Conservation (phyloP, 2,888 invertebrate species). For the Drosophila prostipennis region DNA sequence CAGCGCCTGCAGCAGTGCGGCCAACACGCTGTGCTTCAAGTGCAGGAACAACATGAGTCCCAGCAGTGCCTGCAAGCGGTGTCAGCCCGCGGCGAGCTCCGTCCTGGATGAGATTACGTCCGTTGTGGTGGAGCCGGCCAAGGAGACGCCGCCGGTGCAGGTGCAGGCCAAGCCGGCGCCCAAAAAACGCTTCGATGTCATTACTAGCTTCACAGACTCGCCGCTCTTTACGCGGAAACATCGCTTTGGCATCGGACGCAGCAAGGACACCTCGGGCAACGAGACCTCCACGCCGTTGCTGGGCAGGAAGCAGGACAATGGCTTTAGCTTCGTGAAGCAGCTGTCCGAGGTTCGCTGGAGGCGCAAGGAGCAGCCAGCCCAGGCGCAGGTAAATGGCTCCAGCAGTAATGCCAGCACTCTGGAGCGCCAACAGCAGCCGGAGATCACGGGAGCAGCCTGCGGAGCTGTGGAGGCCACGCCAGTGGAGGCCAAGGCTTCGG, state of each 20-base stretch:
- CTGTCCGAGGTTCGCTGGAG: slow-evolving; percentile 83
- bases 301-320: slow-evolving; percentile 82
- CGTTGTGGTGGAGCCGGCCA: slow-evolving; percentile 44
- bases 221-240: slow-evolving; percentile 84
- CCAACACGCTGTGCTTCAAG: slow-evolving; percentile 76
- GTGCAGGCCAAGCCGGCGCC: slow-evolving; percentile 55
- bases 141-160: slow-evolving; percentile 35
- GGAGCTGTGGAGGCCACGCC: slow-evolving; percentile 82
- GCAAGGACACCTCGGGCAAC: slow-evolving; percentile 71
- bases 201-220: slow-evolving; percentile 84
- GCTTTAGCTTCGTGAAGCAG: slow-evolving; percentile 83
- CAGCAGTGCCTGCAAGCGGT: slow-evolving; percentile 78
- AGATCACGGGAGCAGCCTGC: slow-evolving; percentile 50
- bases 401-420: slow-evolving; percentile 55
- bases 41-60: slow-evolving; percentile 77
- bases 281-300: slow-evolving; percentile 82
- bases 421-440: slow-evolving; percentile 58
- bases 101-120: slow-evolving; percentile 64
- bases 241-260: slow-evolving; percentile 82
- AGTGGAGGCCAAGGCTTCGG: slow-evolving; percentile 83
- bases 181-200: slow-evolving; percentile 83
- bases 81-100: slow-evolving; percentile 57
- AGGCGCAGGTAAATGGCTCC: slow-evolving; percentile 49
- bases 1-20: slow-evolving; percentile 75
- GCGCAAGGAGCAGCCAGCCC: slow-evolving; percentile 76